Evolutionary conservation across 2,888 invertebrate genomes (phyloP), one percentile per base, ranked within the genome.

Genomic region (Conistra vaccinii): DNA sequence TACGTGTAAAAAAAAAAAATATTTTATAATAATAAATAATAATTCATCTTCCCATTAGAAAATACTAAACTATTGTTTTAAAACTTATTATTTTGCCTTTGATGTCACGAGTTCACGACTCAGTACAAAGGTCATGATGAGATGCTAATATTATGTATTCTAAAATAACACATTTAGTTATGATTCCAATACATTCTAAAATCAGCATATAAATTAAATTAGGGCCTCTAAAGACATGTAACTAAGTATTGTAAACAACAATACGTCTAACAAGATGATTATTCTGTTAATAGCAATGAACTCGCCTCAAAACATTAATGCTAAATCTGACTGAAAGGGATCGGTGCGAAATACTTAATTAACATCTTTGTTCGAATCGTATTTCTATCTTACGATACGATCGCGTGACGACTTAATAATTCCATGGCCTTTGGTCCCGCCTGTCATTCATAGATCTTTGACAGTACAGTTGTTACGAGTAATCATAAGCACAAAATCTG

Each of bases 281-380:
- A 65, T 48, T 20, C 35, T 57, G 57, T 67, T 76, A 74, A 60
- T 76, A 73, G 75, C 68, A 75, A 71, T 67, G 69, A 78, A 80
- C 48, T 80, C 48, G 53, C 62, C 75, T 80, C 69, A 73, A 69
- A 81, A 80, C 76, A 76, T 82, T 76, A 81, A 82, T 81, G 65
- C 57, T 73, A 53, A 73, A 79, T 69, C 69, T 77, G 78, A 70
- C 80, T 82, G 73, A 84, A 86, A 80, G 80, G 80, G 76, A 85
- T 88, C 75, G 53, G 76, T 73, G 62, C 75, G 63, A 84, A 84
- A 86, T 86, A 86, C 80, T 85, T 88, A 84, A 88, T 89, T 87
- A 89, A 83, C 74, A 81, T 80, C 60, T 76, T 81, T 78, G 68
- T 58, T 83, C 29, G n/a, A 69, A 69, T 67, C 32, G n/a, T 65